Base-by-base conservation (phyloP, 2,113 vertebrate species). In the Aphyosemion australe region DNA sequence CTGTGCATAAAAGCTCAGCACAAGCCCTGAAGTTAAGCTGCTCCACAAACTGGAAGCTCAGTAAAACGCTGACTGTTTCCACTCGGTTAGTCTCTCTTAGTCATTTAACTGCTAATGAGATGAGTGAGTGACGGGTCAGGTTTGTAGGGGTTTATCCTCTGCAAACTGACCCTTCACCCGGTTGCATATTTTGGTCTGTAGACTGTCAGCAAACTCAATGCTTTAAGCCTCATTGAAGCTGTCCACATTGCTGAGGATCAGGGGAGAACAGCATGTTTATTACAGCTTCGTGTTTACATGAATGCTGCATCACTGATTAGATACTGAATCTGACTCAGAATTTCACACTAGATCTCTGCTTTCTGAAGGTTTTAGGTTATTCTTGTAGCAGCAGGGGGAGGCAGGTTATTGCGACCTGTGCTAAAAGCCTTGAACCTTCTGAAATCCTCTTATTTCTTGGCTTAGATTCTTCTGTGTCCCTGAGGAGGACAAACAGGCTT, bases 391-490 rank as follows among this genome's bases (percentile, higher is more conserved):
- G 55, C 48, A 78, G 62, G 66, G 59, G 74, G 60, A 60, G 31
- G 73, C 75, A 82, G 83, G 85, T 89, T 79, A 81, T 82, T 74
- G 77, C 82, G 80, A 87, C 86, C 86, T 87, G 78, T 45, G 66
- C 74, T 90, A 88, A 91, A 92, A 90, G 85, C 89, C 61, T 86
- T 42, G 77, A 76, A 47, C 76, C 74, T 78, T 42, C 51, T 71
- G 65, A 74, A 93, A 92, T 93, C 92, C 88, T 91, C 88, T 93
- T 92, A 93, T 55, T 79, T 65, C 60, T 48, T 87, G 72, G 76
- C 59, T 80, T 76, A 88, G 85, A 90, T 84, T 83, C 85, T 74
- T 82, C 74, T 65, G 68, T 76, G 85, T 78, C 82, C 81, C 72
- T 6, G 19, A 69, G 67, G 69, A 89, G 83, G 86, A 86, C 74